Base-by-base conservation (phyloP, 2,888 invertebrate genomes). In the Hecatera dysodea region DNA sequence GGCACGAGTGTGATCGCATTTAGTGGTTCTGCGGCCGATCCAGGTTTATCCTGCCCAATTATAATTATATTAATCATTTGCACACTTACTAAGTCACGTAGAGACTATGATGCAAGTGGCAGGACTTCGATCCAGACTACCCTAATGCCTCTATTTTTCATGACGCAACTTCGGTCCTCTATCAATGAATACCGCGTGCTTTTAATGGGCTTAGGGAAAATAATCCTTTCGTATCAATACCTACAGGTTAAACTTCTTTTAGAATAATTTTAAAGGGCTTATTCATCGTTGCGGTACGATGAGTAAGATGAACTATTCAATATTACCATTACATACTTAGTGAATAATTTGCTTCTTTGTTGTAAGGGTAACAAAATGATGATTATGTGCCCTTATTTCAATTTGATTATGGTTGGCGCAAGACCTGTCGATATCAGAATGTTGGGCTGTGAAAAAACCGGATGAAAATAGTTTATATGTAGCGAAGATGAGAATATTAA, bases 21-120 rank as follows among this genome's bases (percentile, higher is more conserved):
- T 44, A 52, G 70, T 24, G 72, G 70, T 72, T 71, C 75, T 77
- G 71, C 24, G 72, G 48, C 44, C 7, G 42, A 2, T 44, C 27
- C 24, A 52, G 77, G 72, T 72, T 77, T 57, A 50, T 8, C 72
- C 72, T 52, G 11, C 17, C 48, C 44, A 70, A 44, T 77, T 24
- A 77, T 70, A 72, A 57, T 52, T 57, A 27, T 29, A 57, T 77
- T 52, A 19, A 77, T 76, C 56, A 69, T 22, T 36, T 52, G 36
- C 3, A 29, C 22, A 70, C 70, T 56, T 11, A 76, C 48, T 52
- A 1, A 8, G 70, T 72, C 72, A 76, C 72, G 77, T 72, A 77
- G 12, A 56, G 22, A 7, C 2, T 44, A 12, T 57, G 56, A 72
- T 72, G 55, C 44, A 50, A 57, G 29, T 48, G 33, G 19, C 19